phyloP scores from a whole-genome alignment of 2,888 invertebrate species.

The Lomographa bimaculata region DNA sequence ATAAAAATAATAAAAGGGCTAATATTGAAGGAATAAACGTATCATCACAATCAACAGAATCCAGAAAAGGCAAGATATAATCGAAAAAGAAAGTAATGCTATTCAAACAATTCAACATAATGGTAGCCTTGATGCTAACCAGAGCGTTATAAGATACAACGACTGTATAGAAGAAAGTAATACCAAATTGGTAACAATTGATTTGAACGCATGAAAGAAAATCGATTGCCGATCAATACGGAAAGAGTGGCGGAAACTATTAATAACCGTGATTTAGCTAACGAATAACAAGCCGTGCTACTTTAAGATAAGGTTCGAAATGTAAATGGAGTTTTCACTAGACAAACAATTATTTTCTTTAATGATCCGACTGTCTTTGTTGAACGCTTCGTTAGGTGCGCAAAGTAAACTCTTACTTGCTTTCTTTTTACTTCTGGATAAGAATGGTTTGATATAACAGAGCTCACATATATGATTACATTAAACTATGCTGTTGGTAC shows the following conservation, averaged over 20 bases:
- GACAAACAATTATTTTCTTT: slow-evolving; percentile 24
- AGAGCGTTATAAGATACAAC: slow-evolving; percentile 25
- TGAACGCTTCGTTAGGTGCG: slow-evolving; percentile 31
- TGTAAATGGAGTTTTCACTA: slow-evolving; percentile 9
- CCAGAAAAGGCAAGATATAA: no score
- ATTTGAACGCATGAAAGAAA: slow-evolving; percentile 59
- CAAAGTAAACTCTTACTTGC: slow-evolving; percentile 32
- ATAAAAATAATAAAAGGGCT: no score
- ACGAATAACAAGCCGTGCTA: slow-evolving; percentile 15
- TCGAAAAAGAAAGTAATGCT: slow-evolving; percentile 25
- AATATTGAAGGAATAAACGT: no score
- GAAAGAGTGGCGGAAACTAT: slow-evolving; percentile 51
- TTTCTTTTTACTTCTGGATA: slow-evolving; percentile 28
- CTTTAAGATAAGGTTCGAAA: slow-evolving; percentile 8
- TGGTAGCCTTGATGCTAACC: slow-evolving; percentile 23
- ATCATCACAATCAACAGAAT: no score
- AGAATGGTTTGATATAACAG: no score
- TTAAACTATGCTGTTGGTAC: no score
- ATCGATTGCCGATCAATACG: slow-evolving; percentile 54
- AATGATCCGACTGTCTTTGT: slow-evolving; percentile 23
- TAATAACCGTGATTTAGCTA: slow-evolving; percentile 18
- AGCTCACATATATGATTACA: no score
- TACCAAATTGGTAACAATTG: slow-evolving; percentile 38
- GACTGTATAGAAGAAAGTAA: slow-evolving; percentile 32
- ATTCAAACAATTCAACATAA: slow-evolving; percentile 19